phyloP scores from a whole-genome alignment of 2,113 vertebrate species.

The Rattus norvegicus region GRCr8 NC_086032.1:41022001-41022500 shows the following conservation, averaged over 20 bases:
- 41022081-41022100: rapidly evolving
- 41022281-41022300: background rate
- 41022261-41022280: background rate
- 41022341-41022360: background rate
- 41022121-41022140: background rate
- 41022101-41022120: background rate
- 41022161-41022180: background rate
- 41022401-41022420: background rate
- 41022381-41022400: background rate
- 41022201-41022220: background rate
- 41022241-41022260: background rate
- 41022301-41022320: background rate
- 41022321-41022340: background rate
- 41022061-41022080: rapidly evolving
- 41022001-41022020: background rate
- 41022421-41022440: background rate
- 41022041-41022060: background rate
- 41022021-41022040: background rate
- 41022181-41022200: background rate
- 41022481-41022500: background rate
- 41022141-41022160: background rate
- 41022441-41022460: background rate
- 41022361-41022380: background rate
- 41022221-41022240: background rate
- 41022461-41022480: background rate